phyloP scores from a whole-genome alignment of 2,797 vertebrate genomes.

The Acanthurus tractus region DNA sequence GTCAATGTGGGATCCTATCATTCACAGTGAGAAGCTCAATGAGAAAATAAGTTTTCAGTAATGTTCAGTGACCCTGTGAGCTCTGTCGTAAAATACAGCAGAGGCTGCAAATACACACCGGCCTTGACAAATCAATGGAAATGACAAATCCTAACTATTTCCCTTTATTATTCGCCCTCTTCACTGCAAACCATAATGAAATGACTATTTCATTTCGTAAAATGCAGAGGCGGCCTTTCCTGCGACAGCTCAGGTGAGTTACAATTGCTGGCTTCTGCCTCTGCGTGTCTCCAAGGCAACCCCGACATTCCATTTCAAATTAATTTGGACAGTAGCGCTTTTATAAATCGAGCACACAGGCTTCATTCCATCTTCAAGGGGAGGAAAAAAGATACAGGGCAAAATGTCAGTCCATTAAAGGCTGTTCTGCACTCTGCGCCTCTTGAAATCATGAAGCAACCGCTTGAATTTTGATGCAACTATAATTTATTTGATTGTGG shows the following conservation, averaged over 20 bases:
- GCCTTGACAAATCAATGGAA: conserved; percentile 48
- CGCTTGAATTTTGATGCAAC: conserved; percentile 20
- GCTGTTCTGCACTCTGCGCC: conserved; percentile 19
- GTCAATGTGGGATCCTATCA: background rate
- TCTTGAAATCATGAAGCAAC: conserved; percentile 30
- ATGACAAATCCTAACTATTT: conserved; percentile 43
- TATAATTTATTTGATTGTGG: conserved; percentile 26
- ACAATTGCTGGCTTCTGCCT: conserved; percentile 51
- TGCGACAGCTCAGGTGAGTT: conserved; percentile 57
- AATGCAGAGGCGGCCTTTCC: conserved; percentile 46
- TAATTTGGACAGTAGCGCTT: conserved; percentile 70
- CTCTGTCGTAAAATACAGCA: background rate
- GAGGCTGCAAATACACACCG: background rate
- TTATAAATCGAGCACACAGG: conserved; percentile 56
- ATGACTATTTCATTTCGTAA: conserved; percentile 51
- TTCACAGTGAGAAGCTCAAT: too few species aligned
- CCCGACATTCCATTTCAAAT: conserved; percentile 68
- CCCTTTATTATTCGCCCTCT: conserved; percentile 31
- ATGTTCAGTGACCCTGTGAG: background rate
- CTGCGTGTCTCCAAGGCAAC: conserved; percentile 77
- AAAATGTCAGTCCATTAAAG: conserved; percentile 57
- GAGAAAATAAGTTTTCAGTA: background rate
- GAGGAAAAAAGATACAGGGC: conserved; percentile 24
- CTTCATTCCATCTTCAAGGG: conserved; percentile 53
- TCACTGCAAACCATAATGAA: conserved; percentile 30